phyloP scores from a whole-genome alignment of 2,888 invertebrate genomes.

The Morpho achilles region DNA sequence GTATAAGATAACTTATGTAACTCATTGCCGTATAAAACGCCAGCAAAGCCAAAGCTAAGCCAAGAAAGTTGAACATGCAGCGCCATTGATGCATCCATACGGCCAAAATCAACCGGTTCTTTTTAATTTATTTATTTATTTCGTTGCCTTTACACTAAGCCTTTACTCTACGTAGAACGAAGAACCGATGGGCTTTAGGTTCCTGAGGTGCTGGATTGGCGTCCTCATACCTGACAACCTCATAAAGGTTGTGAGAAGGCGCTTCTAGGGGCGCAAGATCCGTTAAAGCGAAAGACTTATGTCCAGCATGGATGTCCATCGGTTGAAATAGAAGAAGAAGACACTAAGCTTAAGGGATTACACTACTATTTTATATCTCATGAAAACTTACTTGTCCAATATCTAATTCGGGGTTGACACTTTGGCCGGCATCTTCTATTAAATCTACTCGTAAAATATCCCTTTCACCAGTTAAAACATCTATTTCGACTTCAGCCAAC shows the following conservation, averaged over 20 bases:
- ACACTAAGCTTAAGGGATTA: background rate
- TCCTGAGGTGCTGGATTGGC: too few species aligned
- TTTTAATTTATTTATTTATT: background rate
- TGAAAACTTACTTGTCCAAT: conserved; percentile 2
- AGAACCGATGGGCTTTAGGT: too few species aligned
- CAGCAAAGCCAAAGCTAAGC: conserved; percentile 36
- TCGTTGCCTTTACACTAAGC: too few species aligned
- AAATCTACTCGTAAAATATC: conserved; percentile 2
- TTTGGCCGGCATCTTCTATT: background rate
- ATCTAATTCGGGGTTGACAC: background rate
- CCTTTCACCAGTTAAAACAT: conserved; percentile 85
- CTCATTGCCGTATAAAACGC: too few species aligned
- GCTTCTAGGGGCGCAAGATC: background rate
- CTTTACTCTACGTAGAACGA: too few species aligned
- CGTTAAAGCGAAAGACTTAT: background rate
- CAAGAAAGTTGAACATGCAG: too few species aligned
- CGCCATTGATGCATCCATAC: too few species aligned
- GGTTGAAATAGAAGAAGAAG: background rate
- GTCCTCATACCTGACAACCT: too few species aligned
- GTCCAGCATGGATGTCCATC: too few species aligned
- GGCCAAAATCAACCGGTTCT: too few species aligned
- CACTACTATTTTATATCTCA: background rate
- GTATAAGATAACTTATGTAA: too few species aligned
- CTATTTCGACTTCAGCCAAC: conserved; percentile 84
- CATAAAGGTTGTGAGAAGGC: too few species aligned